phyloP scores from a whole-genome alignment of 2,888 invertebrate species.

The Autographa gamma region DNA sequence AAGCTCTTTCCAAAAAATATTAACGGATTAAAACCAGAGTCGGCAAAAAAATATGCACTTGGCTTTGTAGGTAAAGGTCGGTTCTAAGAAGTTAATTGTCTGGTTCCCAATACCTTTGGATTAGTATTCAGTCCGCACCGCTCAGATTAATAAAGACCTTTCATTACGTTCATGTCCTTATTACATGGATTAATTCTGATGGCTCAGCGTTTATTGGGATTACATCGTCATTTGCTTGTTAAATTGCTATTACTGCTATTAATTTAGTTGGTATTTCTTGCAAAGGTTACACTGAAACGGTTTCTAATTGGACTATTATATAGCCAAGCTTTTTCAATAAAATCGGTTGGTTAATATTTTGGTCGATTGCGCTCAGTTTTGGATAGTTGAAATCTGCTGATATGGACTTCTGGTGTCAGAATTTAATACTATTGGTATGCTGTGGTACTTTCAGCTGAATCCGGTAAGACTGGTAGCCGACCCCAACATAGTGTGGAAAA shows the following conservation, averaged over 20 bases:
- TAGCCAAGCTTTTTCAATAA: no score
- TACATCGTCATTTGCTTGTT: neutral
- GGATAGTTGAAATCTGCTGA: no score
- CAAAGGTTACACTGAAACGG: neutral
- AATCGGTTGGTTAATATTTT: no score
- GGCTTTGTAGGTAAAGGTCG: neutral
- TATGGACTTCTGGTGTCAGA: no score
- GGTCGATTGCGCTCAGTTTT: no score
- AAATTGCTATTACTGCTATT: slow-evolving; percentile 6
- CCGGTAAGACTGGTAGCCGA: no score
- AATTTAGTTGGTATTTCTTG: neutral
- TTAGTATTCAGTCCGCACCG: slow-evolving; percentile 8
- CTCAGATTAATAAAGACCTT: slow-evolving; percentile 13
- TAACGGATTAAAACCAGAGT: neutral
- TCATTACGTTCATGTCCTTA: slow-evolving; percentile 6
- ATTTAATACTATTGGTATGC: no score
- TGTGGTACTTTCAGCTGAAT: no score
- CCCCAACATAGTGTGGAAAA: no score
- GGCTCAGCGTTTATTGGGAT: neutral
- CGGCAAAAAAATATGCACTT: neutral
- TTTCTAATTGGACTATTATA: neutral
- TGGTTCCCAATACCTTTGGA: slow-evolving; percentile 5
- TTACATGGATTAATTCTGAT: slow-evolving; percentile 7
- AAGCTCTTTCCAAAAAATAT: no score
- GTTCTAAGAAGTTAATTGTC: neutral